Conservation (phyloP, 2,888 invertebrate genomes). For the Ethmia dodecea region DNA sequence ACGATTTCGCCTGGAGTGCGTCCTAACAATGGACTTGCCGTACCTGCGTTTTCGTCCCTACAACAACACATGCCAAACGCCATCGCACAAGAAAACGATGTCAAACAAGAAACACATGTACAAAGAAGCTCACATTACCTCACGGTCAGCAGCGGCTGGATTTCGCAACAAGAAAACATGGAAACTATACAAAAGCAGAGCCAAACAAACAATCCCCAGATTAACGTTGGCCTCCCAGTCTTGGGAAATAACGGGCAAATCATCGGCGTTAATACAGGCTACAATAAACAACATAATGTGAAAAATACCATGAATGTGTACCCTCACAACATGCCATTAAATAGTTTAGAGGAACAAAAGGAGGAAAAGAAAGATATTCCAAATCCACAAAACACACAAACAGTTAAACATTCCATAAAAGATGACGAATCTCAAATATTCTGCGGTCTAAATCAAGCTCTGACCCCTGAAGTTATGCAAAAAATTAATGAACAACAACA, state of each 20-base stretch:
- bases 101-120: slow-evolving; percentile 54
- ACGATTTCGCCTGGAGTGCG: slow-evolving; percentile 42
- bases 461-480: slow-evolving; percentile 74
- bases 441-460: slow-evolving; percentile 62
- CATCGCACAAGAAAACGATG: slow-evolving; percentile 43
- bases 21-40: slow-evolving; percentile 33
- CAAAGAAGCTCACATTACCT: slow-evolving; percentile 66
- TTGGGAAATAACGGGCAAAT: slow-evolving; percentile 79
- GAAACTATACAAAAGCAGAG: slow-evolving; percentile 44
- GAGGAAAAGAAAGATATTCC: slow-evolving; percentile 49
- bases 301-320: slow-evolving; percentile 37
- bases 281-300: slow-evolving; percentile 42
- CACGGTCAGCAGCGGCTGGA: slow-evolving; percentile 70
- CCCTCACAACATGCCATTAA: slow-evolving; percentile 32
- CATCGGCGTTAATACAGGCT: slow-evolving; percentile 74
- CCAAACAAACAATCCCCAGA: slow-evolving; percentile 28
- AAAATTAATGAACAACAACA: slow-evolving; percentile 77
- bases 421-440: slow-evolving; percentile 67
- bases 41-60: slow-evolving; percentile 36
- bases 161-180: slow-evolving; percentile 56
- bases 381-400: slow-evolving; percentile 28
- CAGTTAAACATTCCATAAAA: slow-evolving; percentile 36
- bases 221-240: slow-evolving; percentile 57
- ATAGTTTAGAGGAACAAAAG: slow-evolving; percentile 40
- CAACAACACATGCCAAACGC: slow-evolving; percentile 21